Percentiles rank a stretch among this genome's conserved stretches.
phyloP scores from a whole-genome alignment of 1,140 invertebrate genomes.

The Wasmannia auropunctata region DNA sequence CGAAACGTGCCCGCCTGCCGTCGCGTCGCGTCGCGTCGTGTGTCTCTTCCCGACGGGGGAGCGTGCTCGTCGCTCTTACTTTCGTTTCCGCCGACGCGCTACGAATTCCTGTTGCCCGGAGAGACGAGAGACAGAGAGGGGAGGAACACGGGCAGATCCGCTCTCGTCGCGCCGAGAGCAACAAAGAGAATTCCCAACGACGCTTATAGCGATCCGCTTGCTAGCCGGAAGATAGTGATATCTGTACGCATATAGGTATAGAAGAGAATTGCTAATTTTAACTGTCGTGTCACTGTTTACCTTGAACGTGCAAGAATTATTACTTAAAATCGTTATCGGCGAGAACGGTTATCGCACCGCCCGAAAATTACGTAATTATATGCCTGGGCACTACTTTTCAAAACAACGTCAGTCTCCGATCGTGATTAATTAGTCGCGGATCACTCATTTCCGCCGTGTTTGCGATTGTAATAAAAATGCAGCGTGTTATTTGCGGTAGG shows the following conservation, averaged over 20 bases:
- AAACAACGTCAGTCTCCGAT: not conserved
- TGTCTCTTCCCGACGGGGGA: not conserved
- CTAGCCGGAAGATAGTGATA: not conserved
- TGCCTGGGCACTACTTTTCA: too few relatives aligned
- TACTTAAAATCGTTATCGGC: not conserved
- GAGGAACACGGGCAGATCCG: not conserved
- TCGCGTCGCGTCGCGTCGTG: not conserved
- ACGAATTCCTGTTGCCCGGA: not conserved
- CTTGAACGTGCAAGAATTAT: too few relatives aligned
- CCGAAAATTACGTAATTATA: not conserved
- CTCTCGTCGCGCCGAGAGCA: not conserved
- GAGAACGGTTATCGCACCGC: too few relatives aligned
- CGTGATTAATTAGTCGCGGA: not conserved
- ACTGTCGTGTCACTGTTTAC: too few relatives aligned
- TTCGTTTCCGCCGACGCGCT: constrained; percentile 29
- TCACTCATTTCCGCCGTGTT: not conserved
- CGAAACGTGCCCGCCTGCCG: not conserved
- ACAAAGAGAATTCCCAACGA: not conserved
- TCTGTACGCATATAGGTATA: not conserved
- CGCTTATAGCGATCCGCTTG: not conserved
- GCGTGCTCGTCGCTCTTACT: constrained; percentile 37
- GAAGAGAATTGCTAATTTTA: too few relatives aligned
- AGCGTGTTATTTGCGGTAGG: not conserved
- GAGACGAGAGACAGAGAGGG: not conserved
- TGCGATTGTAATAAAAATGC: not conserved